Base-by-base conservation (phyloP, 2,113 vertebrate species). In the Protobothrops mucrosquamatus region DNA sequence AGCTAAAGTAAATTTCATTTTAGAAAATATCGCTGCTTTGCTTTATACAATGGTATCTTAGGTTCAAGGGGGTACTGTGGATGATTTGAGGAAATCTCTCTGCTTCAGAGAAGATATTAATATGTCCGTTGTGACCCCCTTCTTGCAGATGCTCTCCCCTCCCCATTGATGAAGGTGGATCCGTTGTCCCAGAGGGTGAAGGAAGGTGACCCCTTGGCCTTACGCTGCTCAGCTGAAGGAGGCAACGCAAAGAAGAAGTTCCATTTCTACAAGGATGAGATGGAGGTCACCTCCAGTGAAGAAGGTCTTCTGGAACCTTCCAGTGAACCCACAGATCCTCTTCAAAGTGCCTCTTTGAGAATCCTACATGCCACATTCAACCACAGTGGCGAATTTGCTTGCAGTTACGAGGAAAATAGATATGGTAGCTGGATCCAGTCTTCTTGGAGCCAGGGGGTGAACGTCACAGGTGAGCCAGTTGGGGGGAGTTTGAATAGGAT, bases 201-300 rank as follows among this genome's bases (percentile, higher is more conserved):
- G 0, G 51, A 85, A 85, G 90, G 90, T 0, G 39, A 51, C 48
- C 48, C 48, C 8, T 51, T 51, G 48, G 48, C 9, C 48, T 51
- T 51, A 7, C 48, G 9, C 48, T 51, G 48, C 48, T 51, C 48
- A 51, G 48, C 8, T 8, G 1, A 64, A 29, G 24, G 24, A 18
- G 24, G 48, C 48, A 51, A 22, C 2, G 2, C 20, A 29, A 64
- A 85, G 39, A 89, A 54, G 56, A 74, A 22, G 18, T 48, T 94
- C 85, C 91, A 86, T 39, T 91, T 93, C 54, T 93, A 64, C 89
- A 55, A 10, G 54, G 91, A 93, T 20, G 55, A 43, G 9, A 43
- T 48, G 15, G 91, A 91, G 91, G 59, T 91, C 15, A 7, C 9
- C 34, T 23, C 91, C 26, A 23, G 0, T 0, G 6, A 5, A 2